A percentile compares a stretch with the other conserved stretches of the same genome.
These are phyloP conservation scores for Odontomyia ornata DNA, from an alignment of 2,888 invertebrate species.

Conservation along the genomic window DNA sequence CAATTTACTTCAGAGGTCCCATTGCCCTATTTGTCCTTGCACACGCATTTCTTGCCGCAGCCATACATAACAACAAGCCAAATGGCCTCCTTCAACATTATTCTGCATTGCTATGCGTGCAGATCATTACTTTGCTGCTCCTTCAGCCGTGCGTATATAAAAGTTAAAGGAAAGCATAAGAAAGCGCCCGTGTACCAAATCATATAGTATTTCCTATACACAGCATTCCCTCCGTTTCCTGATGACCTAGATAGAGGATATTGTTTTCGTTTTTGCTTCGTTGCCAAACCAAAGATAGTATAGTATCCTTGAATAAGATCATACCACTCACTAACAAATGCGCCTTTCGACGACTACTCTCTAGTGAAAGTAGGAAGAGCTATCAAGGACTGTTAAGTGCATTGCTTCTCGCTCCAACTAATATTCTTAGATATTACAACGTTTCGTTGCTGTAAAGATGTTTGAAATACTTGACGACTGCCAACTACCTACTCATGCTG, in stretches of 20 bases:
- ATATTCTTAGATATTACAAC: background rate
- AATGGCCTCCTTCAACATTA: background rate
- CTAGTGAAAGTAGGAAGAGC: background rate
- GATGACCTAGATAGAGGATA: constrained; percentile 36
- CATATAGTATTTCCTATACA: background rate
- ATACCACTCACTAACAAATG: background rate
- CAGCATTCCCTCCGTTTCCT: constrained; percentile 35
- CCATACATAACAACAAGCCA: background rate
- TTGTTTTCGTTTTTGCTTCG: background rate
- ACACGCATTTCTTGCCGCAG: constrained; percentile 24
- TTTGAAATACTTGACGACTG: background rate
- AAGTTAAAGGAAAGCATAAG: background rate
- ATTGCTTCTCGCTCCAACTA: constrained; percentile 23
- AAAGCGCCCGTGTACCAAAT: constrained; percentile 25
- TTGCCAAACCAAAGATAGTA: background rate
- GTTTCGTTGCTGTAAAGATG: background rate
- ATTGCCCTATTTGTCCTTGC: background rate
- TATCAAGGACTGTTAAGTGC: constrained; percentile 12
- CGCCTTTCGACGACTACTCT: background rate
- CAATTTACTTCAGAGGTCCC: constrained; percentile 5
- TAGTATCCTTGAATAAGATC: constrained; percentile 18
- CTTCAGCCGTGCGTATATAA: constrained; percentile 11
- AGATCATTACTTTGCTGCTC: constrained; percentile 34
- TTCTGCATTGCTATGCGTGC: constrained; percentile 38
- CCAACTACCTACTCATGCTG: constrained; percentile 8